Conservation (phyloP, 2,888 invertebrate genomes). For the Lobophora halterata region DNA sequence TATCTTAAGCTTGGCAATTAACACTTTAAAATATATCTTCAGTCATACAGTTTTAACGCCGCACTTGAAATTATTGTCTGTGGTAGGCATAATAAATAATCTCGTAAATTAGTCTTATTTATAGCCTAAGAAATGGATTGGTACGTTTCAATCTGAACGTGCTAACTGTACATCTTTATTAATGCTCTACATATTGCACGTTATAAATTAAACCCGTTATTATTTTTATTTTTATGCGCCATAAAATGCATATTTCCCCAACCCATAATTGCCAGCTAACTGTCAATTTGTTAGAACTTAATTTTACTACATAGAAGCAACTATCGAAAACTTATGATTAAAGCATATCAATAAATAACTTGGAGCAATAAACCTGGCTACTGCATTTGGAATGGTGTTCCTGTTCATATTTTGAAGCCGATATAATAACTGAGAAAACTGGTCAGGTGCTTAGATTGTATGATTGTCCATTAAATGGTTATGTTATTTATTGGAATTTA, state of each 20-base stretch:
- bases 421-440: slow-evolving; percentile 3
- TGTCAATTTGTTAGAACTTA: slow-evolving; percentile 22
- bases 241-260: slow-evolving; percentile 28
- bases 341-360: slow-evolving; percentile 23
- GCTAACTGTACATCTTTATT: slow-evolving; percentile 25
- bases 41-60: slow-evolving; percentile 5
- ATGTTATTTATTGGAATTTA: background rate
- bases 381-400: slow-evolving; percentile 11
- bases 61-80: slow-evolving; percentile 15
- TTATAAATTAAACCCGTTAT: slow-evolving; percentile 28
- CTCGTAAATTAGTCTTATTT: slow-evolving; percentile 22
- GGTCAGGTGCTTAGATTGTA: background rate
- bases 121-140: slow-evolving; percentile 21
- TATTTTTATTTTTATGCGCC: slow-evolving; percentile 25
- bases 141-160: slow-evolving; percentile 18
- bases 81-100: slow-evolving; percentile 17
- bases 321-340: slow-evolving; percentile 17
- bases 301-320: slow-evolving; percentile 9
- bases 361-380: slow-evolving; percentile 13
- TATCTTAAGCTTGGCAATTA: slow-evolving; percentile 5
- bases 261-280: slow-evolving; percentile 25
- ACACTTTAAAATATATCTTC: slow-evolving; percentile 8
- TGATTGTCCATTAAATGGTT: background rate
- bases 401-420: slow-evolving; percentile 13
- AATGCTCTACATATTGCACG: slow-evolving; percentile 24